phyloP scores from a whole-genome alignment of 2,797 vertebrate species.

The Cossypha heuglini region DNA sequence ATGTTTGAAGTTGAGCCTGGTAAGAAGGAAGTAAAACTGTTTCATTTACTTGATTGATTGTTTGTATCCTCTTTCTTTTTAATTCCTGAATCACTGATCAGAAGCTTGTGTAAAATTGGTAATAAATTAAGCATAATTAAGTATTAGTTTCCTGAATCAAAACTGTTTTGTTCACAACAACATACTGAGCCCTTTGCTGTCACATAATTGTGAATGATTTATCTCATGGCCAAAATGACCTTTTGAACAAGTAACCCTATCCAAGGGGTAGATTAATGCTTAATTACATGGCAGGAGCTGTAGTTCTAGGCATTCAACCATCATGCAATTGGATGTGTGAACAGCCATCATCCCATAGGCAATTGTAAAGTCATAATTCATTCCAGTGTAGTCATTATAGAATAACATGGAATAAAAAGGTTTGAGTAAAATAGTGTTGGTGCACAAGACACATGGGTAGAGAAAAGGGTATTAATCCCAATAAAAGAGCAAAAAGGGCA shows the following conservation, averaged over 20 bases:
- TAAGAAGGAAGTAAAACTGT: too few species aligned
- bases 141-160: background rate
- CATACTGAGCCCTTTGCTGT: background rate
- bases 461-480: background rate
- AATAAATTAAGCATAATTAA: background rate
- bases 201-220: background rate
- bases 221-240: background rate
- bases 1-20: background rate
- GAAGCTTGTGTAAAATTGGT: background rate
- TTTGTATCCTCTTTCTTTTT: background rate
- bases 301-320: background rate
- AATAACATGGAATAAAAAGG: background rate
- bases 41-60: background rate
- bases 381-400: background rate
- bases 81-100: background rate
- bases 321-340: background rate
- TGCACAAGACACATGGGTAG: fast-evolving
- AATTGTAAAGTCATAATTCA: background rate
- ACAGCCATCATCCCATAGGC: background rate
- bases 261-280: background rate
- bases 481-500: background rate
- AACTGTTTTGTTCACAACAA: background rate
- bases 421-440: background rate
- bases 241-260: background rate
- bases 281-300: background rate